Evolutionary conservation across 2,888 invertebrate species (phyloP).

Genomic region (Busseola fusca): DNA sequence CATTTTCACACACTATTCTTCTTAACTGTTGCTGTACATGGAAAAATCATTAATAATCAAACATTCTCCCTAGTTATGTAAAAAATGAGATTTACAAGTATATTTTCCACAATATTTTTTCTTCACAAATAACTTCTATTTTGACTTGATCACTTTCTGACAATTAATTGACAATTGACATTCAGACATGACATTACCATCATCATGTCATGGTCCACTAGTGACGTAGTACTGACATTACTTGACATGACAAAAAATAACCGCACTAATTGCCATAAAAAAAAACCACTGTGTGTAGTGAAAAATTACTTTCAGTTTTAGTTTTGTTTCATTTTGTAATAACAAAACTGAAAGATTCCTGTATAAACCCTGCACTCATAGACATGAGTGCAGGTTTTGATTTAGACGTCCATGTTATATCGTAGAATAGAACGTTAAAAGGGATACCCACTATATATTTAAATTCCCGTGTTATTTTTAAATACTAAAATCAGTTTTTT

Average conservation of each 20-base stretch:
- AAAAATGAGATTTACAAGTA: not conserved
- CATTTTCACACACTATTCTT: conserved; percentile 56
- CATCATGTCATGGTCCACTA: not conserved
- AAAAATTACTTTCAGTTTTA: not conserved
- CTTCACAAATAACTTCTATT: not conserved
- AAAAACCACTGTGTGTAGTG: not conserved
- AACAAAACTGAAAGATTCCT: not conserved
- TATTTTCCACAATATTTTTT: not conserved
- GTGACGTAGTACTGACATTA: not conserved
- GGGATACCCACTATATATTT: not conserved
- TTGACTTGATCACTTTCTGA: conserved; percentile 14
- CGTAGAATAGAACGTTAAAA: conserved; percentile 8
- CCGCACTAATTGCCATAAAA: not conserved
- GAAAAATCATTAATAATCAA: conserved; percentile 7
- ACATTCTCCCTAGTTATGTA: not conserved
- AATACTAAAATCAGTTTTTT: not conserved
- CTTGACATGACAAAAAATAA: not conserved
- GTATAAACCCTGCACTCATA: too few relatives aligned
- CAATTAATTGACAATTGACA: not conserved
- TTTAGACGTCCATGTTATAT: not conserved
- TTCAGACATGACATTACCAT: too few relatives aligned
- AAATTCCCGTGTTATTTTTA: not conserved
- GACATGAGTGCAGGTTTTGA: not conserved
- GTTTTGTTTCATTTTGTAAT: not conserved
- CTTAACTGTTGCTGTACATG: not conserved